Evolutionary conservation across 2,888 invertebrate species (phyloP).

Genomic region (Ichneumoninae sp.): DNA sequence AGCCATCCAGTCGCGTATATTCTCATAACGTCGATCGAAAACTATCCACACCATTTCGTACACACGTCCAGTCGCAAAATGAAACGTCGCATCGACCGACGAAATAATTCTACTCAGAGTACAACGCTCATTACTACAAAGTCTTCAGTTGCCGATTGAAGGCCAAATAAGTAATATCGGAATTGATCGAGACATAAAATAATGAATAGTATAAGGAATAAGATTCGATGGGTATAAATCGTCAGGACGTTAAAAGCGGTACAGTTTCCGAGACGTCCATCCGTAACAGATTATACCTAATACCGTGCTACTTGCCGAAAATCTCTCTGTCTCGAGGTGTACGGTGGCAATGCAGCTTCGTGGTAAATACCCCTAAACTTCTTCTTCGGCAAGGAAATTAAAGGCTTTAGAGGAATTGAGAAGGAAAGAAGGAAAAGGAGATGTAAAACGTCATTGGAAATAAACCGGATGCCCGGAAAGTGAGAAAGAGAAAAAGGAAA

Average conservation of each 20-base stretch:
- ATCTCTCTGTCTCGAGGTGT: not conserved
- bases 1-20: slow-evolving; percentile 40
- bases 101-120: not conserved
- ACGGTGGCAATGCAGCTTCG: slow-evolving; percentile 65
- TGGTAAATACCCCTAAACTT: slow-evolving; percentile 57
- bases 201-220: too few species aligned
- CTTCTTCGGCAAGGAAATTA: slow-evolving; percentile 75
- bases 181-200: not conserved
- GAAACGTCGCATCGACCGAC: not conserved
- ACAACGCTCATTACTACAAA: not conserved
- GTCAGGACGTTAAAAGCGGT: not conserved
- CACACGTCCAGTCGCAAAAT: not conserved
- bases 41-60: not conserved
- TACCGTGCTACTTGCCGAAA: not conserved
- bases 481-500: slow-evolving; percentile 35
- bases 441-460: slow-evolving; percentile 69
- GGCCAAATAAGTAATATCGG: not conserved
- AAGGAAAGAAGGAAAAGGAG: slow-evolving; percentile 42
- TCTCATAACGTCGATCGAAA: slow-evolving; percentile 38
- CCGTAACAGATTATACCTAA: not conserved
- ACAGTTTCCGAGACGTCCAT: not conserved
- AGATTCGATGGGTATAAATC: not conserved
- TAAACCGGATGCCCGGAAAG: slow-evolving; percentile 65
- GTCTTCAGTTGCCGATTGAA: not conserved
- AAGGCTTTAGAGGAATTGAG: slow-evolving; percentile 66